phyloP scores from a whole-genome alignment of 2,113 vertebrate species.

The Conger conger region DNA sequence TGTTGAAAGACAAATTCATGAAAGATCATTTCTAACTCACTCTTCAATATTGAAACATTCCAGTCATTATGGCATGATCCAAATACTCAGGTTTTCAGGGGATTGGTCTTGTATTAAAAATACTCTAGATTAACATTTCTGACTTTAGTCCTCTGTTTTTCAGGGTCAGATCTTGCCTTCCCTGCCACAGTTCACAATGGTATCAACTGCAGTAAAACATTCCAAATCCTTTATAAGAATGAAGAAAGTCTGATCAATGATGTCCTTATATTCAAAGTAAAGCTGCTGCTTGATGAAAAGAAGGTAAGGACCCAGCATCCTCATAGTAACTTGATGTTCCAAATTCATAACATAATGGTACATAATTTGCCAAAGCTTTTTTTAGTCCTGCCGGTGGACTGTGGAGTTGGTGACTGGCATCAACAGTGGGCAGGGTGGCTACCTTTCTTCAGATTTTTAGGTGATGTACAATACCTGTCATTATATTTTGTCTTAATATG shows the following conservation, averaged over 20 bases:
- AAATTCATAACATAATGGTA: background rate
- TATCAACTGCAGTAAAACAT: slow-evolving; percentile 93
- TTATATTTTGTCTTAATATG: too few relatives aligned
- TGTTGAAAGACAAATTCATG: too few relatives aligned
- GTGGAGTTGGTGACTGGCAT: too few relatives aligned
- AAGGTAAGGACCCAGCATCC: slow-evolving; percentile 74
- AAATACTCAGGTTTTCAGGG: too few relatives aligned
- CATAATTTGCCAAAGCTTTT: background rate
- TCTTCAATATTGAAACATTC: too few relatives aligned
- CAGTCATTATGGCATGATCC: too few relatives aligned
- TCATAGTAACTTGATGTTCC: background rate
- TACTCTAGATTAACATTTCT: background rate
- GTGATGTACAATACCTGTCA: too few relatives aligned
- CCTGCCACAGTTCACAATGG: slow-evolving; percentile 90
- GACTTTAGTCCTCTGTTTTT: slow-evolving; percentile 29
- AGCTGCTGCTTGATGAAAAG: slow-evolving; percentile 94
- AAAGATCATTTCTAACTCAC: too few relatives aligned
- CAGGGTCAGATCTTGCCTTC: slow-evolving; percentile 89
- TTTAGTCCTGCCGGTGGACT: too few relatives aligned
- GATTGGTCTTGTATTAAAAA: background rate
- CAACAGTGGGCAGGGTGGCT: too few relatives aligned
- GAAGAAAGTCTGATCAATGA: slow-evolving; percentile 94
- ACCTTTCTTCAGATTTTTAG: too few relatives aligned
- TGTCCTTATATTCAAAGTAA: slow-evolving; percentile 95
- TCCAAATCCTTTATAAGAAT: slow-evolving; percentile 98